Conservation (phyloP, 2,888 invertebrate genomes). For the Cephus spinipes region DNA sequence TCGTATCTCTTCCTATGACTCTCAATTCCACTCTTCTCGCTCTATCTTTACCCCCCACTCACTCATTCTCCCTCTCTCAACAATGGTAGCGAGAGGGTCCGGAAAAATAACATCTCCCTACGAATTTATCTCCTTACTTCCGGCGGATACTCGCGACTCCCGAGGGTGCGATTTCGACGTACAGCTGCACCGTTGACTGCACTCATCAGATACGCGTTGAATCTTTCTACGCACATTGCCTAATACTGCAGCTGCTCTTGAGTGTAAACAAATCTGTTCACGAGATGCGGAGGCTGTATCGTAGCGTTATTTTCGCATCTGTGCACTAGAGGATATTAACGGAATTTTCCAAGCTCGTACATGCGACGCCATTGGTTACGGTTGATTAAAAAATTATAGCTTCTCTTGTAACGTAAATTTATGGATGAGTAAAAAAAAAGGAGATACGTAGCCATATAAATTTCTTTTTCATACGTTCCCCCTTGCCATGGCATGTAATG, state of each 20-base stretch:
- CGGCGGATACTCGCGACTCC: not conserved
- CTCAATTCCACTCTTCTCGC: constrained; percentile 3
- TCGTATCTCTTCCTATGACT: not conserved
- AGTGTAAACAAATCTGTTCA: constrained; percentile 61
- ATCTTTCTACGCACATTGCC: constrained; percentile 27
- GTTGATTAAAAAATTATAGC: not conserved
- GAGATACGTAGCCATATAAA: no score
- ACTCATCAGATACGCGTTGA: not conserved
- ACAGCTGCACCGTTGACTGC: not conserved
- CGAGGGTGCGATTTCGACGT: not conserved
- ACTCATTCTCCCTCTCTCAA: constrained; percentile 10
- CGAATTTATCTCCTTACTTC: not conserved
- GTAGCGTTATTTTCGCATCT: not conserved
- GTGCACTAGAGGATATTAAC: not conserved
- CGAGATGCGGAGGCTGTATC: constrained; percentile 37
- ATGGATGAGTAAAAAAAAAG: no score
- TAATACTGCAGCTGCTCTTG: constrained; percentile 54
- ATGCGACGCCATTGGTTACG: not conserved
- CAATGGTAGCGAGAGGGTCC: not conserved
- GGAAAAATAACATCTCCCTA: not conserved
- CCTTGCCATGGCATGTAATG: not conserved
- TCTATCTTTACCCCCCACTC: constrained; percentile 12
- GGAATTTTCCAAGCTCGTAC: not conserved
- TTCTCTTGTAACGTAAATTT: not conserved
- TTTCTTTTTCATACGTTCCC: no score